Evolutionary conservation across 2,113 vertebrate species (phyloP), one percentile per base, ranked within the genome.

Genomic region (Pollachius pollachius): DNA sequence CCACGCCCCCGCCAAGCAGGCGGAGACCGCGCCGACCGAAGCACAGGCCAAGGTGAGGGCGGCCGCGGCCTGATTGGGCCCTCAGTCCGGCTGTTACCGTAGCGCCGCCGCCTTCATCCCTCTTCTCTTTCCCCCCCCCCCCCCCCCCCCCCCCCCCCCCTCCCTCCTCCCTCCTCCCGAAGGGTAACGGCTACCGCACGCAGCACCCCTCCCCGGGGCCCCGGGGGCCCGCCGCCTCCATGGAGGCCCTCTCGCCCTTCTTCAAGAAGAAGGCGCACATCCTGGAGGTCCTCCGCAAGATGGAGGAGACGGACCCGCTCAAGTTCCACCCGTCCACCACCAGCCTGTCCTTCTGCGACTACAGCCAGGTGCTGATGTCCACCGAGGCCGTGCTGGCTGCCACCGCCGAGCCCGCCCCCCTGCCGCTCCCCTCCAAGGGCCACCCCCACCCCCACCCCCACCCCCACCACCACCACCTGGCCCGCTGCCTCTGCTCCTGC

Each of bases 211-310:
- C 90, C 69, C 91, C 92, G 0, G 93, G 93, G 6, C 89, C 94
- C 9, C 92, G 91, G 0, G 88, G 89, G 15, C 87, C 65, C 3
- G 85, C 34, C 61, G 75, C 80, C 1, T 89, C 93, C 6, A 87
- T 98, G 90, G 96, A 97, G 60, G 95, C 95, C 13, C 92, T 98
- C 54, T 97, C 96, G 11, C 96, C 96, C 0, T 98, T 98, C 85
- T 94, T 98, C 82, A 95, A 94, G 80, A 97, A 98, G 90, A 98
- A 97, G 90, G 96, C 96, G 64, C 96, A 96, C 87, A 98, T 98
- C 83, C 87, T 98, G 86, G 96, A 98, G 72, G 96, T 97, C 69
- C 90, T 98, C 27, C 93, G 95, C 67, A 95, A 94, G 82, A 92
- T 98, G 87, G 96, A 98, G 87, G 96, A 96, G 85, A 95, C 94